Percentiles rank a stretch among this genome's conserved stretches.
phyloP scores from a whole-genome alignment of 53 echinoderm and acorn worm species.

The Glandiceps talaboti region DNA sequence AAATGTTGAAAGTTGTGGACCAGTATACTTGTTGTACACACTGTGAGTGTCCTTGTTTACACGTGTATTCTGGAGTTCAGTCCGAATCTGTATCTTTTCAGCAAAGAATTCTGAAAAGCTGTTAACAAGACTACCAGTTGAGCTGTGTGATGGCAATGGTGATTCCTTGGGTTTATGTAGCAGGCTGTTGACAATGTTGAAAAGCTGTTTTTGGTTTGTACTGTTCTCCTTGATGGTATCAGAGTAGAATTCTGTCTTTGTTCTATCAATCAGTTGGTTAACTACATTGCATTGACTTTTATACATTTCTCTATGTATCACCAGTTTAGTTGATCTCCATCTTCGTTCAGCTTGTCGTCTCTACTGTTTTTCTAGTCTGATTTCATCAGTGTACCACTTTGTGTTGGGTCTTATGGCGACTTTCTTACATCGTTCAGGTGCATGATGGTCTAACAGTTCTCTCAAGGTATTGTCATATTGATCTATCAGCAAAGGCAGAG shows the following conservation, averaged over 20 bases:
- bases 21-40: background rate
- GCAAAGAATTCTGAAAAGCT: background rate
- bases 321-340: conserved; percentile 3
- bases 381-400: conserved; percentile 14
- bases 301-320: conserved; percentile 13
- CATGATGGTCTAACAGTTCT: background rate
- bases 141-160: background rate
- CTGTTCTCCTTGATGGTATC: conserved; percentile 6
- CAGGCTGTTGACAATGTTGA: conserved; percentile 6
- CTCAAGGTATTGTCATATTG: conserved; percentile 7
- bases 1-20: background rate
- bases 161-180: conserved; percentile 7
- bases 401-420: conserved; percentile 14
- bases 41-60: background rate
- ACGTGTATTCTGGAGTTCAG: background rate
- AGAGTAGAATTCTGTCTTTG: conserved; percentile 15
- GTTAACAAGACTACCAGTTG: background rate
- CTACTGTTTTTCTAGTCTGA: conserved; percentile 8
- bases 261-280: conserved; percentile 1
- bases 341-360: conserved; percentile 24
- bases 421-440: background rate
- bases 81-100: background rate
- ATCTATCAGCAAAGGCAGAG: background rate
- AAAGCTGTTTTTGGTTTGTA: conserved; percentile 12
- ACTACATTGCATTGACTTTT: background rate